Base-by-base conservation (phyloP, 2,888 invertebrate genomes). In the Athalia circularis region DNA sequence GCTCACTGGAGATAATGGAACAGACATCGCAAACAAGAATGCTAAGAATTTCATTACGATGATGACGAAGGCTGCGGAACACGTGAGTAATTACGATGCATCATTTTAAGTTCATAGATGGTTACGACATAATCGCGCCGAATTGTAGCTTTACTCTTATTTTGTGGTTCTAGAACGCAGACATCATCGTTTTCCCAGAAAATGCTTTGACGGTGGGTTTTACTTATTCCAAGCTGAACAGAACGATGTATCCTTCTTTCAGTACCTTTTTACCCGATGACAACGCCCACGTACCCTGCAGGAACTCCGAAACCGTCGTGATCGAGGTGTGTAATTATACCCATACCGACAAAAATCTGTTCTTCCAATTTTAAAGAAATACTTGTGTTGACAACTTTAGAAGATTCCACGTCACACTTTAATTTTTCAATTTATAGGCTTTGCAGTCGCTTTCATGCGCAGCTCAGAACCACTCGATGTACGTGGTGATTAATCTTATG, bases 181-280 rank as follows among this genome's bases (percentile, higher is more conserved):
- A 96, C 83, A 94, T 96, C 29, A 91, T 96, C 5, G 94, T 96
- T 0, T 96, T 96, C 85, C 96, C 96, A 0, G 96, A 96, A 88
- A 62, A 65, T 54, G 45, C 78, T n/a, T 64, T 78, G 92, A 87
- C 89, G 6, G 83, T 87, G 45, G 65, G 84, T 88, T 7, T 85
- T 88, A 3, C 88, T 91, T 57, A 87, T 90, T 0, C 88, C 92
- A 1, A 92, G 92, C 84, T 86, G 91, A 85, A 3, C 84, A 81
- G 11, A 84, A 90, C 74, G 88, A 81, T 54, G 43, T 78, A 74
- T 48, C 57, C 74, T 7, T 72, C 62, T 43, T 15, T 48, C 15
- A 78, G 78, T 47, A 74, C 78, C 15, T 61, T 72, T 15, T 4
- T 78, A 47, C 78, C 78, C 7, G 62, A 75, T 29, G 8, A 54